Evolutionary conservation across 2,888 invertebrate genomes (phyloP).

Genomic region (Holacanthella duospinosa): DNA sequence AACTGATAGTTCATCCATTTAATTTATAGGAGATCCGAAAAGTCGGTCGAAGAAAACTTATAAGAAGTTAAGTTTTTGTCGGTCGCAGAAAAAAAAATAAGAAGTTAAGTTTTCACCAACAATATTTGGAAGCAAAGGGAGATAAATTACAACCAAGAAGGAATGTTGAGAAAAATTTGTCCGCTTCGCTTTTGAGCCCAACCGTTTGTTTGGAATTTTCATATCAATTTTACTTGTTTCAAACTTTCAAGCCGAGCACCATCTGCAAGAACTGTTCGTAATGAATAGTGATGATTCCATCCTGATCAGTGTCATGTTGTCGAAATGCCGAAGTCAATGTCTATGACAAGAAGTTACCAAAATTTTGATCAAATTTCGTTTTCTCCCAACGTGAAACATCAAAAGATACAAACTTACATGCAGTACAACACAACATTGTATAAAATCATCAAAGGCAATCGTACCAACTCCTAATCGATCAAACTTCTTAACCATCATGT

Average conservation of each 20-base stretch:
- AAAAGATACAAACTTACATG: slow-evolving; percentile 66
- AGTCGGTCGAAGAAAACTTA: no score
- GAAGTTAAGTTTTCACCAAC: no score
- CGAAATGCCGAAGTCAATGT: slow-evolving; percentile 80
- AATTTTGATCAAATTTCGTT: slow-evolving; percentile 12
- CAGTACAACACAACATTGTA: slow-evolving; percentile 85
- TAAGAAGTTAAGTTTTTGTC: no score
- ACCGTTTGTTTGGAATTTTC: no score
- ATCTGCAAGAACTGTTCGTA: slow-evolving; percentile 92
- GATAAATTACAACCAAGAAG: no score
- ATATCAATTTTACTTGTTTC: no score
- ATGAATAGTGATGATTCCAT: slow-evolving; percentile 88
- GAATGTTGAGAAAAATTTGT: no score
- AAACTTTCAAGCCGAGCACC: slow-evolving; percentile 51
- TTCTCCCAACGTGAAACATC: not conserved
- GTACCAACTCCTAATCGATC: slow-evolving; percentile 83
- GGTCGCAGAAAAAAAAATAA: no score
- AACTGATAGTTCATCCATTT: no score
- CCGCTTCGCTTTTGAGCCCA: no score
- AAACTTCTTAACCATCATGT: slow-evolving; percentile 77
- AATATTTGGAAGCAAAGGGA: no score
- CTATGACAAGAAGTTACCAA: slow-evolving; percentile 50
- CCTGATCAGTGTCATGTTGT: slow-evolving; percentile 78
- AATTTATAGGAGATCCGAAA: no score
- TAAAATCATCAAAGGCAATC: slow-evolving; percentile 95